Base-by-base conservation (phyloP, 2,797 vertebrate species). In the Diplodus sargus region DNA sequence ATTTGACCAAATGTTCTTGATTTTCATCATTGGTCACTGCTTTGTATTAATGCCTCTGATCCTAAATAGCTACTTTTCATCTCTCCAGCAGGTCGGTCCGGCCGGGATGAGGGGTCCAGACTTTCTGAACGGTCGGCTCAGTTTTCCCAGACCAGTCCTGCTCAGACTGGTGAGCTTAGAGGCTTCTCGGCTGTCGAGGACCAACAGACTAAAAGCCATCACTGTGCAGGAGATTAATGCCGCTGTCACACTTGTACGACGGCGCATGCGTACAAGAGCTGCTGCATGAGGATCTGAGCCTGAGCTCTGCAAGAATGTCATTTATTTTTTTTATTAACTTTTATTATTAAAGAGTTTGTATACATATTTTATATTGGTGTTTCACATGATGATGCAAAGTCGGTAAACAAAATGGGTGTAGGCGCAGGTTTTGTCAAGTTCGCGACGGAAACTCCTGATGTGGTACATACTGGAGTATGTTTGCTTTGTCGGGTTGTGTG, bases 101-200 rank as follows among this genome's bases (percentile, higher is more conserved):
- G 49, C n/a, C 2, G 57, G 60, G 42, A 74, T 15, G 51, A 77
- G 62, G 52, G 71, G 22, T 69, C 49, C 52, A 9, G 87, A 84
- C 59, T 74, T 92, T 66, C 60, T 89, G 73, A 2, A 9, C 17
- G 20, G 70, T 20, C 65, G 16, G 2, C 65, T 34, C 23, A 0
- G 45, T 62, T 78, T 82, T 17, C 90, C 92, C 42, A 85, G 57
- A 47, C 80, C 59, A 0, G n/a, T 94, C 18, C 59, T 93, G 51
- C 87, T 95, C 28, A 71, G 83, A 3, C 85, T 92, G 71, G 88
- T 95, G 80, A 85, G 90, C 53, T 53, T 15, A 0, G 95, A 96
- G 82, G 95, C 95, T 0, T 90, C 89, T 16, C 89, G 92, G 9
- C 73, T 95, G 49, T 94, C 94, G 0, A 76, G 34, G 48, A 74